Percentiles rank a stretch among this genome's conserved stretches.
These are phyloP conservation scores for Anolis carolinensis DNA, from an alignment of 2,113 vertebrate species.

Conservation along the genomic window DNA sequence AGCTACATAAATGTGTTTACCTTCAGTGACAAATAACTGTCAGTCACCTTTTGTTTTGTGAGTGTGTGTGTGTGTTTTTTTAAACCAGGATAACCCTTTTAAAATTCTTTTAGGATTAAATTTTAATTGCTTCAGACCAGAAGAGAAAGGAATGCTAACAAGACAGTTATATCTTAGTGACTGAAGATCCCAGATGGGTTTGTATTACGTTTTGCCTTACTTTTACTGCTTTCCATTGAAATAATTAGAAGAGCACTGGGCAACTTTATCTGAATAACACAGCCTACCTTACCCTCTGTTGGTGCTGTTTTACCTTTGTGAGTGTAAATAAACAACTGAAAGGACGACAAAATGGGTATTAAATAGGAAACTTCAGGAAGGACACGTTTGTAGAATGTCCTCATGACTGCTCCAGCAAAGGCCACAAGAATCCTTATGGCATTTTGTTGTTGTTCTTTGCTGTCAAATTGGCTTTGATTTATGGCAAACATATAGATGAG, in stretches of 20 bases:
- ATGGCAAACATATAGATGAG: too few relatives aligned
- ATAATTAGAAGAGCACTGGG: conserved; percentile 41
- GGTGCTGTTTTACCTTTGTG: background rate
- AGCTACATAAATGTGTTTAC: conserved; percentile 67
- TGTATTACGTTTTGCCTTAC: conserved; percentile 34
- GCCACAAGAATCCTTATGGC: background rate
- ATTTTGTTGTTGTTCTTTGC: too few relatives aligned
- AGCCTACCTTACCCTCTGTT: background rate
- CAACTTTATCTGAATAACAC: conserved; percentile 13
- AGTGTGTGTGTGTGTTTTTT: conserved; percentile 19
- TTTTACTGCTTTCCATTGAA: background rate
- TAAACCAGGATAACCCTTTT: conserved; percentile 49
- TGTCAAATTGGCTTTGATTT: too few relatives aligned
- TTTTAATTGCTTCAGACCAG: conserved; percentile 44
- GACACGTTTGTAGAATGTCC: background rate
- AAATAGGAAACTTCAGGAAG: background rate
- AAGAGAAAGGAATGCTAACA: rapidly evolving
- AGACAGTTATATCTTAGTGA: conserved; percentile 30
- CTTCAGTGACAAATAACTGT: conserved; percentile 64
- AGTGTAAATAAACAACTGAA: conserved; percentile 30
- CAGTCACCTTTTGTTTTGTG: conserved; percentile 56
- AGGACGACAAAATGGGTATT: background rate
- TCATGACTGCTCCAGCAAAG: background rate
- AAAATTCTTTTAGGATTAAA: conserved; percentile 59
- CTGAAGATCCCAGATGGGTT: conserved; percentile 25